phyloP scores from a whole-genome alignment of 2,113 vertebrate species.

The Dolichotis patagonum region DNA sequence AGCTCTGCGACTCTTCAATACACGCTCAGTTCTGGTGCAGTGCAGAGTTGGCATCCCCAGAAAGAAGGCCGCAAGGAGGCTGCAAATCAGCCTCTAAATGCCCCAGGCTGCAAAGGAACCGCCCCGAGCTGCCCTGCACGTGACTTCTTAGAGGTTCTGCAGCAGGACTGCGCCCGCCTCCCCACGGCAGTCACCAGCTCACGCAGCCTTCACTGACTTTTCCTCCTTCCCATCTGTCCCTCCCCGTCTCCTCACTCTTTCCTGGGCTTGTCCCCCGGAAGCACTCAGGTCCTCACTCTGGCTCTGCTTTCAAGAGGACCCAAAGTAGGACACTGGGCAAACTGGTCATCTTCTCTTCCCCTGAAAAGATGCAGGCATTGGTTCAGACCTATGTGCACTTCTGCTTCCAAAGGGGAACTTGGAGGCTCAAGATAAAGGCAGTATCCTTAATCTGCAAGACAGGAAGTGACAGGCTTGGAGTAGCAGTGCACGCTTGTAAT shows the following conservation, averaged over 20 bases:
- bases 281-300: neutral
- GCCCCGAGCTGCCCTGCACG: neutral
- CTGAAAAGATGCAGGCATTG: neutral
- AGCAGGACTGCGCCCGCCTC: neutral
- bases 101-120: neutral
- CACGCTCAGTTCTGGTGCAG: neutral
- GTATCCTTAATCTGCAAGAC: neutral
- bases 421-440: neutral
- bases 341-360: neutral
- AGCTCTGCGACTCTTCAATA: neutral
- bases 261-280: neutral
- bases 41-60: neutral
- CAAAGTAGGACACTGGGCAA: slow-evolving; percentile 43
- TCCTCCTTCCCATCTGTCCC: neutral
- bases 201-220: neutral
- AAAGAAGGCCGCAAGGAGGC: neutral
- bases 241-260: neutral
- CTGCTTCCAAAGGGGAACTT: neutral
- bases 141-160: neutral
- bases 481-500: neutral
- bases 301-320: slow-evolving; percentile 1
- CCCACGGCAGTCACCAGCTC: neutral
- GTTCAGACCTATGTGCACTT: neutral
- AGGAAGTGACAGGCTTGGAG: too few relatives aligned
- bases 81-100: neutral